A percentile compares a stretch with the other conserved stretches of the same genome.
Evolutionary conservation across 2,888 invertebrate genomes (phyloP).

Genomic region (Liopterus haemorrhoidalis): DNA sequence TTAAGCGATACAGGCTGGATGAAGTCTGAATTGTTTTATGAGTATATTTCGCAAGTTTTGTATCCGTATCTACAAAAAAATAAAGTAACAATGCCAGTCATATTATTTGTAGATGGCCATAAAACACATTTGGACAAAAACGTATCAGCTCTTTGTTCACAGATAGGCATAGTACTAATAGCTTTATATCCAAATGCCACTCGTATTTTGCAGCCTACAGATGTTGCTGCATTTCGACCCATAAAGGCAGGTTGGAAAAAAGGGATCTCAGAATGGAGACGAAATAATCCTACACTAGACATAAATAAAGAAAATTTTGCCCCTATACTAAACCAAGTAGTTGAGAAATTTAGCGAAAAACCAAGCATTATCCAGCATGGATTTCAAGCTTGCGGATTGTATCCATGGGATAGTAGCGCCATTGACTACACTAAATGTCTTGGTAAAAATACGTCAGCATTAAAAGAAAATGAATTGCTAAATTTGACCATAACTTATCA

Average conservation of each 20-base stretch:
- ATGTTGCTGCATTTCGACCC: constrained; percentile 32
- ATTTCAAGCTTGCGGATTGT: constrained; percentile 31
- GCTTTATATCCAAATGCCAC: constrained; percentile 35
- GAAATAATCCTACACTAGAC: constrained; percentile 29
- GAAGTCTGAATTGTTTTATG: constrained; percentile 41
- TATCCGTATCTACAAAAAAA: constrained; percentile 35
- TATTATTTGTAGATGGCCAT: constrained; percentile 40
- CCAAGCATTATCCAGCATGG: constrained; percentile 24
- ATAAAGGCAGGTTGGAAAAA: constrained; percentile 31
- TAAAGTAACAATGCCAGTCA: constrained; percentile 35
- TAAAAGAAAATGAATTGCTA: too few relatives aligned
- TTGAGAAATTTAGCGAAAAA: constrained; percentile 3
- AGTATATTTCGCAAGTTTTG: constrained; percentile 39
- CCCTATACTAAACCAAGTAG: constrained; percentile 28
- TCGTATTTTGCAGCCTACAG: constrained; percentile 33
- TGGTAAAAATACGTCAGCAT: constrained; percentile 4
- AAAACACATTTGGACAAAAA: constrained; percentile 14
- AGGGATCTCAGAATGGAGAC: constrained; percentile 28
- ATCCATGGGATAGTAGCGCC: constrained; percentile 30
- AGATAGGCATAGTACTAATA: constrained; percentile 28
- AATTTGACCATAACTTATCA: constrained; percentile 7
- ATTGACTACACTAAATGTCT: constrained; percentile 25
- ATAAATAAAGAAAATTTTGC: constrained; percentile 31
- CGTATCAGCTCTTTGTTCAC: constrained; percentile 9
- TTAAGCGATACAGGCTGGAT: constrained; percentile 43